phyloP scores from a whole-genome alignment of 2,113 vertebrate species.

The Alouatta palliata region DNA sequence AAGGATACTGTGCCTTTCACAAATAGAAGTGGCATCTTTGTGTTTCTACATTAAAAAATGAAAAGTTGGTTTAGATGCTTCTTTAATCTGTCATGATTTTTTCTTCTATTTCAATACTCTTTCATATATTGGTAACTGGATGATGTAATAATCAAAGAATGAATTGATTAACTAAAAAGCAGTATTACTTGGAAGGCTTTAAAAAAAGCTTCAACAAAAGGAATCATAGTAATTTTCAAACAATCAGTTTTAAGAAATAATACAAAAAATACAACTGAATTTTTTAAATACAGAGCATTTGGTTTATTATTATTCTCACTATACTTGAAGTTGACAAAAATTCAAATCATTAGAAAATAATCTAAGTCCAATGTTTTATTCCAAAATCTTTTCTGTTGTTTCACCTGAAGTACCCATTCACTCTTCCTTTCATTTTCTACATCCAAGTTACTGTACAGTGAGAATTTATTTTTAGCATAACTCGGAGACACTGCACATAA shows the following conservation, averaged over 20 bases:
- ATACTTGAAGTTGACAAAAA: background rate
- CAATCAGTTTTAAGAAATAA: background rate
- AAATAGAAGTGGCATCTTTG: background rate
- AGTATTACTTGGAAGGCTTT: background rate
- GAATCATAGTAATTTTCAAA: background rate
- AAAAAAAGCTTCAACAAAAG: background rate
- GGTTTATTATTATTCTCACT: background rate
- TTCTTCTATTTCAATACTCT: background rate
- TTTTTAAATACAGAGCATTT: background rate
- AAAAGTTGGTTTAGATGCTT: background rate
- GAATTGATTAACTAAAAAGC: background rate
- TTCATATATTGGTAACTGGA: background rate
- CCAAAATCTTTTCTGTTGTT: background rate
- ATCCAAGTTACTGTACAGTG: background rate
- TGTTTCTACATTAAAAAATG: background rate
- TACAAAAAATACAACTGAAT: background rate
- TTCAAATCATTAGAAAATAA: background rate
- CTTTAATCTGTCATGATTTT: background rate
- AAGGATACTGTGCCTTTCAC: background rate
- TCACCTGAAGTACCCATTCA: background rate
- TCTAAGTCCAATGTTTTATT: background rate
- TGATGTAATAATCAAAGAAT: background rate
- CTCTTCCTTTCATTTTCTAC: background rate
- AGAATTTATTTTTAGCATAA: conserved; percentile 24
- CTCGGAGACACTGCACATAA: background rate